Evolutionary conservation across 2,113 vertebrate genomes (phyloP).

Genomic region (Pongo pygmaeus): DNA sequence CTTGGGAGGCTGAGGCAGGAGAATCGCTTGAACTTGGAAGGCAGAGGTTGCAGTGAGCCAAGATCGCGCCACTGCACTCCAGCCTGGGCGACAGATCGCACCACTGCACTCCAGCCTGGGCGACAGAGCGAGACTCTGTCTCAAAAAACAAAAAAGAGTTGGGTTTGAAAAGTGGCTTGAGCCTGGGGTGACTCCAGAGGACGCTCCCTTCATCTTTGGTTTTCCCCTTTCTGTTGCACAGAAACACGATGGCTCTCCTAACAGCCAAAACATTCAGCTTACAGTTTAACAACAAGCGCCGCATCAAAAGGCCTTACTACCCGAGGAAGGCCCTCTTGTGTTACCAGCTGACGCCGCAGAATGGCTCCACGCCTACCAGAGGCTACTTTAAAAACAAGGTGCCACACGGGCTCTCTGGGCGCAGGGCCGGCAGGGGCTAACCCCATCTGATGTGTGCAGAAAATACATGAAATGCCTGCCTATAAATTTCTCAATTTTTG

Average conservation of each 20-base stretch:
- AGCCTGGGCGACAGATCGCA: too few relatives aligned
- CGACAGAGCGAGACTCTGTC: too few relatives aligned
- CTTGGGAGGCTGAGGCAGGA: too few relatives aligned
- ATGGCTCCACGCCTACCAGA: accelerated
- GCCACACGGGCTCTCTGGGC: accelerated
- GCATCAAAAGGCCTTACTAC: accelerated
- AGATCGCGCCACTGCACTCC: accelerated
- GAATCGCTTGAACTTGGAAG: too few relatives aligned
- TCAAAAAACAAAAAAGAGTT: too few relatives aligned
- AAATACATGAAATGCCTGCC: accelerated
- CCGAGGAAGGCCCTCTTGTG: constrained; percentile 47
- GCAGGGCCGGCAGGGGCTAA: background rate
- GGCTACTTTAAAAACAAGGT: constrained; percentile 53
- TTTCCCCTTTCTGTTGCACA: background rate
- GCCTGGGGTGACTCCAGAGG: background rate
- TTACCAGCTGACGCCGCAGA: background rate
- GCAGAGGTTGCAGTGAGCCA: too few relatives aligned
- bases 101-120: too few relatives aligned
- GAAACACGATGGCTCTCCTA: background rate
- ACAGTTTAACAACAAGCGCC: constrained; percentile 27
- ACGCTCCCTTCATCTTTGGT: background rate
- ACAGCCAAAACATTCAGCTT: background rate
- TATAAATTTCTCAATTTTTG: accelerated
- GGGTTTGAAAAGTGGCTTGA: background rate
- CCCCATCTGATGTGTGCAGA: accelerated